Percentiles rank a stretch among this genome's conserved stretches.
Conservation (phyloP, 2,797 vertebrate species). For the Mus minutoides region DNA sequence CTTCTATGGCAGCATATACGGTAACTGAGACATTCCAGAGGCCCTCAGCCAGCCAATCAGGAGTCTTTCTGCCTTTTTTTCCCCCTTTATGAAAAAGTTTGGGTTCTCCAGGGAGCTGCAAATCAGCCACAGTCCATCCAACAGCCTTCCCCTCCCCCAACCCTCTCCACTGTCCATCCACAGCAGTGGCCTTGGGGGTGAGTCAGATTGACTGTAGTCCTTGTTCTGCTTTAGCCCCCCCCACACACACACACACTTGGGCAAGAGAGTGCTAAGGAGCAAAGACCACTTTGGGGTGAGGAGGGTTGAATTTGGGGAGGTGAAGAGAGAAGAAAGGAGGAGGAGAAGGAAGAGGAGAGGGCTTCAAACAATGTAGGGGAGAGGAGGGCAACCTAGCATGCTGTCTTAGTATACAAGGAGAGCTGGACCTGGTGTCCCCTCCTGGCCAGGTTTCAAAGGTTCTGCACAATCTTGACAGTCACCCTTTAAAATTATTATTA, state of each 20-base stretch:
- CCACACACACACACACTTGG: not conserved
- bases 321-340: not conserved
- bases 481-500: not conserved
- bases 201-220: not conserved
- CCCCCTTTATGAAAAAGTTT: constrained; percentile 56
- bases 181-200: not conserved
- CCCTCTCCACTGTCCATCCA: not conserved
- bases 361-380: not conserved
- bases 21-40: constrained; percentile 69
- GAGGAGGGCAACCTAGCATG: not conserved
- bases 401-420: not conserved
- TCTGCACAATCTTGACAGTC: not conserved
- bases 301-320: not conserved
- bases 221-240: not conserved
- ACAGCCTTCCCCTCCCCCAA: constrained; percentile 22
- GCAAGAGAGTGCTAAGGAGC: not conserved
- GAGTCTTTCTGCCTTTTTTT: constrained; percentile 58
- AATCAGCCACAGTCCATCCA: constrained; percentile 18
- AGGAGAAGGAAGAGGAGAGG: not conserved
- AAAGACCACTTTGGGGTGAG: not conserved
- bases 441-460: no score
- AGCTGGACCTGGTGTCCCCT: not conserved
- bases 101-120: constrained; percentile 68
- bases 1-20: constrained; percentile 66
- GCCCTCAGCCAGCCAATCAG: constrained; percentile 47